Percentiles rank a stretch among this genome's conserved stretches.
phyloP scores from a whole-genome alignment of 2,113 vertebrate species.

The Gallinago undulata region DNA sequence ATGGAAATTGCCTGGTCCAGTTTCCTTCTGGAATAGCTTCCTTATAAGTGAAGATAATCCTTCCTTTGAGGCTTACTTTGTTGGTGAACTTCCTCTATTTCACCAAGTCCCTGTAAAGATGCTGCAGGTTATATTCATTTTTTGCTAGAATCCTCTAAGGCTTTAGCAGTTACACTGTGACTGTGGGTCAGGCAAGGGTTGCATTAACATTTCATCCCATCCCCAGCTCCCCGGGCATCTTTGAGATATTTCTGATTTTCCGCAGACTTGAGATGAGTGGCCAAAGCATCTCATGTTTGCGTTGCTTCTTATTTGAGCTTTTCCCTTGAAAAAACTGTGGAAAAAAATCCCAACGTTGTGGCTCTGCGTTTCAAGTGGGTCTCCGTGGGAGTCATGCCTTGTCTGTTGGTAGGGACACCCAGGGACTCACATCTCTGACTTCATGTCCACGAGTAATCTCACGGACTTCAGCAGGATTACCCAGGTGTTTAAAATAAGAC shows the following conservation, averaged over 20 bases:
- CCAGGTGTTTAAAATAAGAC: conserved; percentile 47
- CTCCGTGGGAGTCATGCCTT: background rate
- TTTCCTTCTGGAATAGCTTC: background rate
- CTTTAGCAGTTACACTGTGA: background rate
- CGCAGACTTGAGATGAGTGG: background rate
- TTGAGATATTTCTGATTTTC: conserved; percentile 23
- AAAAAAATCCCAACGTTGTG: background rate
- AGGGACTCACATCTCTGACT: background rate
- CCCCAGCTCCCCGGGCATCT: rapidly evolving
- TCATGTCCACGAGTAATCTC: background rate
- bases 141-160: background rate
- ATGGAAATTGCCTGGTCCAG: background rate
- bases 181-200: conserved; percentile 13
- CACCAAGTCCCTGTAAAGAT: background rate
- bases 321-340: background rate
- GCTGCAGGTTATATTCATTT: background rate
- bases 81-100: conserved; percentile 7
- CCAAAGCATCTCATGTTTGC: rapidly evolving
- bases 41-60: conserved; percentile 2
- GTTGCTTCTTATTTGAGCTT: background rate
- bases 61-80: background rate
- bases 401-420: background rate
- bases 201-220: conserved; percentile 20
- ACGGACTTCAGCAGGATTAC: conserved; percentile 26
- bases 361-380: background rate